Evolutionary conservation across 1,140 invertebrate species (phyloP).

Genomic region (Leptoteleia sp.): DNA sequence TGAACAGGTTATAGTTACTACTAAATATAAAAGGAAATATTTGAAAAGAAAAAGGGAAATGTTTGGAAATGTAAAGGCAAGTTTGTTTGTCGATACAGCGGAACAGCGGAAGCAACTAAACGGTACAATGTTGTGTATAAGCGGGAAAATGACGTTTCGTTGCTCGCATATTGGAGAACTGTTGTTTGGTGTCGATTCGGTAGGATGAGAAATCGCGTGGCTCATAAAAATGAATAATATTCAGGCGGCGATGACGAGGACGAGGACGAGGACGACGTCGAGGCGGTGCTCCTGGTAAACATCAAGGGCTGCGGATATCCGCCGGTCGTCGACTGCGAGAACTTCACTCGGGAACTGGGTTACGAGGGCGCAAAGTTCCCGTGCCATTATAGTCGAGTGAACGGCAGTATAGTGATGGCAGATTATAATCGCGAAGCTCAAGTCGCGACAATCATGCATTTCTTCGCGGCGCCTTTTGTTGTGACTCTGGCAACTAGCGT

Average conservation of each 20-base stretch:
- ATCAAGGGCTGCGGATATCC: constrained; percentile 95
- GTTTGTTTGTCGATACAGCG: too few species aligned
- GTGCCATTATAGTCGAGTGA: constrained; percentile 91
- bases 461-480: constrained; percentile 90
- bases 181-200: constrained; percentile 43
- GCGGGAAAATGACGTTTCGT: neutral
- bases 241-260: constrained; percentile 69
- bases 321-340: constrained; percentile 90
- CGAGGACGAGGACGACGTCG: constrained; percentile 76
- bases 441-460: constrained; percentile 89
- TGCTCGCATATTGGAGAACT: constrained; percentile 31
- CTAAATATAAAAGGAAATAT: too few species aligned
- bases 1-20: too few species aligned
- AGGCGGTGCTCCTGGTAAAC: constrained; percentile 88
- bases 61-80: too few species aligned
- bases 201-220: constrained; percentile 50
- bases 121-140: too few species aligned
- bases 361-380: constrained; percentile 89
- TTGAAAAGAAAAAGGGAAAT: too few species aligned
- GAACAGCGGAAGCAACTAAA: too few species aligned
- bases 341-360: constrained; percentile 89
- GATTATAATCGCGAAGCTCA: constrained; percentile 90
- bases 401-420: constrained; percentile 89
- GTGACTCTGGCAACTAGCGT: constrained; percentile 90
- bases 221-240: constrained; percentile 65